Evolutionary conservation across 2,113 vertebrate genomes (phyloP).

Genomic region (Empidonax alnorum): DNA sequence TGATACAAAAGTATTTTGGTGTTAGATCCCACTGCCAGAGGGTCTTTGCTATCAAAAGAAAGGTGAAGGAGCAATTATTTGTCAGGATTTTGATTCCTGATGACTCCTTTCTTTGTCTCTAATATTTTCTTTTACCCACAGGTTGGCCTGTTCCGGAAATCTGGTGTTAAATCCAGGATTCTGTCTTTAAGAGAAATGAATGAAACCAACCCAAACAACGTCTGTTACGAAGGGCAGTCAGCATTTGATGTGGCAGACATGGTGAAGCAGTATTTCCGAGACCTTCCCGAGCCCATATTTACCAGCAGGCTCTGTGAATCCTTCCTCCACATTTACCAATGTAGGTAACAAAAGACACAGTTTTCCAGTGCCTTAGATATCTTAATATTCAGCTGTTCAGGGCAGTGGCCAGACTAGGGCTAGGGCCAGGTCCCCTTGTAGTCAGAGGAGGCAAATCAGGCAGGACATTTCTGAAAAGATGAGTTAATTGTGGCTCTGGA

Average conservation of each 20-base stretch:
- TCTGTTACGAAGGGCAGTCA: slow-evolving; percentile 82
- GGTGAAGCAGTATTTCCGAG: slow-evolving; percentile 92
- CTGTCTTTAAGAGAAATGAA: slow-evolving; percentile 85
- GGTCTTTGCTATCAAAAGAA: neutral
- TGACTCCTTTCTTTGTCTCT: neutral
- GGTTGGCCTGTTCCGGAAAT: slow-evolving; percentile 90
- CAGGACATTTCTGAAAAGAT: neutral
- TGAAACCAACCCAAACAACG: slow-evolving; percentile 75
- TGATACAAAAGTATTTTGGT: neutral
- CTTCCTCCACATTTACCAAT: slow-evolving; percentile 91
- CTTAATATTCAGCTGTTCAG: neutral
- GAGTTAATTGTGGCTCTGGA: neutral
- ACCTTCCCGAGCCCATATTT: slow-evolving; percentile 88
- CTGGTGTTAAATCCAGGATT: slow-evolving; percentile 88
- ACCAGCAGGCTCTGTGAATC: slow-evolving; percentile 84
- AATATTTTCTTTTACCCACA: slow-evolving; percentile 21
- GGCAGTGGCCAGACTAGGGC: neutral
- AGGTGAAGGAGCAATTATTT: neutral
- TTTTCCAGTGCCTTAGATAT: neutral
- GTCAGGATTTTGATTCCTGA: neutral
- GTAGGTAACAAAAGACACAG: slow-evolving; percentile 60
- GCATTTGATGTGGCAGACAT: slow-evolving; percentile 90
- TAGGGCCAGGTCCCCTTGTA: neutral
- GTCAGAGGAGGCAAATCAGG: neutral
- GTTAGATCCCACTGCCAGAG: neutral